Conservation (phyloP, 2,888 invertebrate genomes). For the Imbricaverruca yamaguchii region DNA sequence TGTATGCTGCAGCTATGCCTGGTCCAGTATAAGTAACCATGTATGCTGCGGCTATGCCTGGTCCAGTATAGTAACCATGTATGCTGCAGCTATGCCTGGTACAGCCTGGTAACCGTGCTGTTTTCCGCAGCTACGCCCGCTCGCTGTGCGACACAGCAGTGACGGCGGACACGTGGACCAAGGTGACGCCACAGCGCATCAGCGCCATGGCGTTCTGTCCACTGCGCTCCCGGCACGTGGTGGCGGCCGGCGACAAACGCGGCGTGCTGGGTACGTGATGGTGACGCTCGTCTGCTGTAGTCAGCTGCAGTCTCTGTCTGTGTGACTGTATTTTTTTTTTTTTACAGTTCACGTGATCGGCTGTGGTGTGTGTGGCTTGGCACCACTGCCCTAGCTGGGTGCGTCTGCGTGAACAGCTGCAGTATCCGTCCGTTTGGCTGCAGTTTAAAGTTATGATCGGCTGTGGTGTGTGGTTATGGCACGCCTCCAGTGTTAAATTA, state of each 20-base stretch:
- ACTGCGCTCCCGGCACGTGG: neutral
- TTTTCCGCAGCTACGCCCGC: neutral
- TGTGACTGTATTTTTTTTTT: no score
- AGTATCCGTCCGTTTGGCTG: no score
- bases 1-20: neutral
- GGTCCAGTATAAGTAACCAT: neutral
- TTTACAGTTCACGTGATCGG: no score
- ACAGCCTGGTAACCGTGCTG: neutral
- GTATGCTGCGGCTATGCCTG: neutral
- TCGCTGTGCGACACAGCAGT: neutral
- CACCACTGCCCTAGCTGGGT: no score
- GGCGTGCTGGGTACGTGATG: slow-evolving; percentile 19
- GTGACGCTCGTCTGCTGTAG: no score
- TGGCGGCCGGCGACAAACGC: slow-evolving; percentile 21
- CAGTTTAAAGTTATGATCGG: no score
- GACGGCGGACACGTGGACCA: slow-evolving; percentile 2
- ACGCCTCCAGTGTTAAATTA: no score
- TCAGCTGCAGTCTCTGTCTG: no score
- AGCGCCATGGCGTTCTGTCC: slow-evolving; percentile 22
- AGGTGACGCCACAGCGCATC: slow-evolving; percentile 17
- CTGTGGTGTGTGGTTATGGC: no score
- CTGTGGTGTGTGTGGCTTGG: no score
- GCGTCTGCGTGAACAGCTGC: no score
- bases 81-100: neutral
- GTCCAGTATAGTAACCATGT: neutral